A percentile compares a stretch with the other conserved stretches of the same genome.
Evolutionary conservation across 1,140 invertebrate species (phyloP).

Genomic region (Macrosteles quadrilineatus): DNA sequence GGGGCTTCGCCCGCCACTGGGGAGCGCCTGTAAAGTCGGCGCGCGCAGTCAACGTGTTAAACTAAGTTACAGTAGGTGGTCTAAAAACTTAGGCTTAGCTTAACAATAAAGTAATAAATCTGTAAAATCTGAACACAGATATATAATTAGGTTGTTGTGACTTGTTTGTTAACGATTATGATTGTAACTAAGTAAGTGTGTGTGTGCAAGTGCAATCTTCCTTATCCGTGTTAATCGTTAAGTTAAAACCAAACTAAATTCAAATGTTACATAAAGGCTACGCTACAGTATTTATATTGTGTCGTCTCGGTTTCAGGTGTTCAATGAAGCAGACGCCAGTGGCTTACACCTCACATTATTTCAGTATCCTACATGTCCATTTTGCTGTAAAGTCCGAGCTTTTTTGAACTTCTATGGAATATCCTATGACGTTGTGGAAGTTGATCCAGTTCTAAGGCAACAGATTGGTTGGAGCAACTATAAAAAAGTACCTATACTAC

Average conservation of each 20-base stretch:
- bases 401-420: constrained; percentile 93
- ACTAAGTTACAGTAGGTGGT: no score
- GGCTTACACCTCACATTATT: constrained; percentile 85
- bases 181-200: constrained; percentile 29
- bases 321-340: constrained; percentile 65
- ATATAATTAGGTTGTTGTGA: constrained; percentile 39
- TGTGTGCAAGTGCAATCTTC: not conserved
- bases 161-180: no score
- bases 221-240: not conserved
- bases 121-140: constrained; percentile 13
- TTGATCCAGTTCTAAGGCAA: constrained; percentile 88
- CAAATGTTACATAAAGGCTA: not conserved
- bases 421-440: constrained; percentile 95
- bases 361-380: constrained; percentile 98
- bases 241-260: constrained; percentile 1
- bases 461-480: constrained; percentile 94
- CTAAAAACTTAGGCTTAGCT: no score
- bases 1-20: no score
- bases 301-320: constrained; percentile 55
- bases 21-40: no score
- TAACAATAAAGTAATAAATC: no score
- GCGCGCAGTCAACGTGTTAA: no score
- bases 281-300: not conserved
- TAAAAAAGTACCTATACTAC: constrained; percentile 94
- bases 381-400: constrained; percentile 96